Evolutionary conservation across 2,113 vertebrate species (phyloP).

Genomic region (Percina caprodes): DNA sequence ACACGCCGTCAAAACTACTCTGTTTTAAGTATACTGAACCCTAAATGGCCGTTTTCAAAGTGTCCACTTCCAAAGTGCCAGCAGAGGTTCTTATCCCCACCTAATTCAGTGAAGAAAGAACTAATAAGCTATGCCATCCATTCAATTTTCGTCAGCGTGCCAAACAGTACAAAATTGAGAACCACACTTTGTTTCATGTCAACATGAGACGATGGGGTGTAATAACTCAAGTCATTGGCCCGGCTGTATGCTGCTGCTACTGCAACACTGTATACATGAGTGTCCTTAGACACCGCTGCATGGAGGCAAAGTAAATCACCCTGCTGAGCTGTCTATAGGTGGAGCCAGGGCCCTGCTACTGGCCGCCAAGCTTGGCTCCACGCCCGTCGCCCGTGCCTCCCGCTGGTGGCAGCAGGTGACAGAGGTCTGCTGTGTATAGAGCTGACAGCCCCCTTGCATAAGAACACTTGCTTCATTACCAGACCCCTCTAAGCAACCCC

Average conservation of each 20-base stretch:
- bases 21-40: not conserved
- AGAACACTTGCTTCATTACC: slow-evolving; percentile 81
- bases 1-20: not conserved
- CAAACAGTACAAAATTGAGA: not conserved
- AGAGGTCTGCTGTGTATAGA: slow-evolving; percentile 80
- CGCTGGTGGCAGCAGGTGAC: slow-evolving; percentile 82
- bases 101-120: slow-evolving; percentile 12
- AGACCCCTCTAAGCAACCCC: slow-evolving; percentile 1
- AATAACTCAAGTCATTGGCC: slow-evolving; percentile 6
- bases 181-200: slow-evolving; percentile 21
- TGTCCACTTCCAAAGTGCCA: not conserved
- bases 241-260: not conserved
- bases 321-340: slow-evolving; percentile 64
- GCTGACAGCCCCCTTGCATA: slow-evolving; percentile 69
- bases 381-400: slow-evolving; percentile 67
- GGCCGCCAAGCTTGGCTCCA: slow-evolving; percentile 63
- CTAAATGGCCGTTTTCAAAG: not conserved
- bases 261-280: not conserved
- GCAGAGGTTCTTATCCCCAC: not conserved
- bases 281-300: slow-evolving; percentile 50
- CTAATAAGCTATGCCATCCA: slow-evolving; percentile 20
- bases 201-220: not conserved
- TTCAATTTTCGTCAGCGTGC: not conserved
- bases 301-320: slow-evolving; percentile 56
- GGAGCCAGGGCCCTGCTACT: slow-evolving; percentile 63